Evolutionary conservation across 2,797 vertebrate species (phyloP).

Genomic region (Gila robusta): DNA sequence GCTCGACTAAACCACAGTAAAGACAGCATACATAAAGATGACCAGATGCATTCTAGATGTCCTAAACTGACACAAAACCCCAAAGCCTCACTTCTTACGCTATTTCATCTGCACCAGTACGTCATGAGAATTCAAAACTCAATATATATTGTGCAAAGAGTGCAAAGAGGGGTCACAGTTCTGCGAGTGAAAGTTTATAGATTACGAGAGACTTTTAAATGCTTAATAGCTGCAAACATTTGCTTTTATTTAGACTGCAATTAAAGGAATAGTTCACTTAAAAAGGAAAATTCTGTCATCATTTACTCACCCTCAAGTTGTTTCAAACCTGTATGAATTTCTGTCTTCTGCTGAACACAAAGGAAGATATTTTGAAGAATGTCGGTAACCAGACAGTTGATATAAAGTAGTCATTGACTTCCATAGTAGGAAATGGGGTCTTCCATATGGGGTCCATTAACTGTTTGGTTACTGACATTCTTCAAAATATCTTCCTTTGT

Average conservation of each 20-base stretch:
- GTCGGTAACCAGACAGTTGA: too few species aligned
- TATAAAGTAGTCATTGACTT: too few species aligned
- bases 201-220: neutral
- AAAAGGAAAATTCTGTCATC: too few species aligned
- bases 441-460: too few species aligned
- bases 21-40: conserved; percentile 53
- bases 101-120: neutral
- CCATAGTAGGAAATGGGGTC: too few species aligned
- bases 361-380: too few species aligned
- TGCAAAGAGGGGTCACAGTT: neutral
- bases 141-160: neutral
- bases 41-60: conserved; percentile 53
- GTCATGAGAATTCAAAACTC: conserved; percentile 1
- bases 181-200: neutral
- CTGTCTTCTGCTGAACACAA: too few species aligned
- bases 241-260: neutral
- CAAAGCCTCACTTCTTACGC: conserved; percentile 18
- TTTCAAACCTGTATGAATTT: too few species aligned
- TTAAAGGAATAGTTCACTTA: neutral
- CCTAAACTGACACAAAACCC: conserved; percentile 19
- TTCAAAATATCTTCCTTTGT: too few species aligned
- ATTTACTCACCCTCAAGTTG: too few species aligned
- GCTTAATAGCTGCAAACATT: neutral
- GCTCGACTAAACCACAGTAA: conserved; percentile 39
- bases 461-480: too few species aligned